Evolutionary conservation across 1,140 invertebrate genomes (phyloP), one percentile per base, ranked within the genome.

Genomic region (Drosophila lacertosa): DNA sequence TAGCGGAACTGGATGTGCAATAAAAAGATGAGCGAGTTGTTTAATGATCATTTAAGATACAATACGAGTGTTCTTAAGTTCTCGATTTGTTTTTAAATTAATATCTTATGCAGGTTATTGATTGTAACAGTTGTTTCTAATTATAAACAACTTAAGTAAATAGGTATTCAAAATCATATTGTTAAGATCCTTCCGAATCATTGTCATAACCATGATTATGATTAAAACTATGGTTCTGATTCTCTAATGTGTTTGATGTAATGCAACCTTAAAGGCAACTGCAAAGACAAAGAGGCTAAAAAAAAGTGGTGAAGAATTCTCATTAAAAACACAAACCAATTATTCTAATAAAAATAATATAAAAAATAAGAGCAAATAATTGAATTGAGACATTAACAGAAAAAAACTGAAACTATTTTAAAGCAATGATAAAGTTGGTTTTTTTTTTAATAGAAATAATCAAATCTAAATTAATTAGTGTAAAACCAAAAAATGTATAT

Each of bases 381-480:
- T 50, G 16, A 64, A 73, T 33, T 32, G 32, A 55, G 33, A 59
- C 48, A 47, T 5, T 42, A 59, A 65, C 54, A 9, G 51, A 76
- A 62, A 32, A 44, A 32, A 71, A 60, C 51, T 57, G 63, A 63
- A 74, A 81, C 65, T 88, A 81, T 81, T 88, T 86, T 81, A 77
- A 82, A 77, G 77, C 77, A 88, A 88, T 81, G 77, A 59, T 57
- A 75, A 59, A 16, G 68, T 71, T 71, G 32, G 32, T 39, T 72
- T 68, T 88, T 79, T 77, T 82, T 77, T 77, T 77, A 55, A 55
- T 81, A 72, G 68, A 33, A 50, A 42, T 42, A 58, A 71, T 58
- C 39, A 13, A 57, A 58, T 42, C 54, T 70, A 78, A 77, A 42
- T 51, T 42, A 58, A 77, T 62, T 59, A 69, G 69, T 29, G 35